Percentiles rank a stretch among this genome's conserved stretches.
Conservation (phyloP, 2,797 vertebrate species). For the Urophycis tenuis region DNA sequence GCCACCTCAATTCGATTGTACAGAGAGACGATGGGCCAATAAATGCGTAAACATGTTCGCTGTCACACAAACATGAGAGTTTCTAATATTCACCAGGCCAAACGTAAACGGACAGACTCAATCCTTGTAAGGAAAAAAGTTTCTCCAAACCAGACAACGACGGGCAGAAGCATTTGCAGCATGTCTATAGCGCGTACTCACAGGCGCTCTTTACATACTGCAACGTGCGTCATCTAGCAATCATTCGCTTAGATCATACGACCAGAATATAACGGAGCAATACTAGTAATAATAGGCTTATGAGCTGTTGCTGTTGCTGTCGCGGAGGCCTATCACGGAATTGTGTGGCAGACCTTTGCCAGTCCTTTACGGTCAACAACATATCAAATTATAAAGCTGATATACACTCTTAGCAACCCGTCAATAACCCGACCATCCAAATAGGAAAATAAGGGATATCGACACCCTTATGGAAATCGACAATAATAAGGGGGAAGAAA, state of each 20-base stretch:
- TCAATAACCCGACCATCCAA: background rate
- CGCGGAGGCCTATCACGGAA: slow-evolving; percentile 43
- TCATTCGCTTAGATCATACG: slow-evolving; percentile 71
- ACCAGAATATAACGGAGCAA: slow-evolving; percentile 59
- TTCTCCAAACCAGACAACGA: slow-evolving; percentile 49
- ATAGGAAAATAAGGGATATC: background rate
- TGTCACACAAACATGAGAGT: slow-evolving; percentile 13
- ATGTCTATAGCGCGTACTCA: slow-evolving; percentile 24
- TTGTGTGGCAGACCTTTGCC: background rate
- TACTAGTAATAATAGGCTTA: slow-evolving; percentile 58
- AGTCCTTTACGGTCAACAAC: slow-evolving; percentile 31
- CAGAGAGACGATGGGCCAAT: background rate
- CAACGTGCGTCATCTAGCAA: slow-evolving; percentile 78
- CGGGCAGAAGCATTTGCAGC: slow-evolving; percentile 66
- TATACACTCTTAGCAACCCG: background rate
- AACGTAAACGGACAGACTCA: slow-evolving; percentile 40
- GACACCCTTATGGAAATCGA: background rate
- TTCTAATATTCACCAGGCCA: slow-evolving; percentile 19
- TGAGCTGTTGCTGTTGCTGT: slow-evolving; percentile 52
- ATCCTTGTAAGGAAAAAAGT: slow-evolving; percentile 77
- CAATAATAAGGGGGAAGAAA: background rate
- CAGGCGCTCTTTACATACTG: slow-evolving; percentile 61
- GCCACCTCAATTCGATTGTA: slow-evolving; percentile 14
- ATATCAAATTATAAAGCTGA: slow-evolving; percentile 18
- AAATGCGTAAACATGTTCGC: slow-evolving; percentile 5